Percentiles rank a stretch among this genome's conserved stretches.
phyloP scores from a whole-genome alignment of 1,140 invertebrate genomes.

The Ceratitis capitata region DNA sequence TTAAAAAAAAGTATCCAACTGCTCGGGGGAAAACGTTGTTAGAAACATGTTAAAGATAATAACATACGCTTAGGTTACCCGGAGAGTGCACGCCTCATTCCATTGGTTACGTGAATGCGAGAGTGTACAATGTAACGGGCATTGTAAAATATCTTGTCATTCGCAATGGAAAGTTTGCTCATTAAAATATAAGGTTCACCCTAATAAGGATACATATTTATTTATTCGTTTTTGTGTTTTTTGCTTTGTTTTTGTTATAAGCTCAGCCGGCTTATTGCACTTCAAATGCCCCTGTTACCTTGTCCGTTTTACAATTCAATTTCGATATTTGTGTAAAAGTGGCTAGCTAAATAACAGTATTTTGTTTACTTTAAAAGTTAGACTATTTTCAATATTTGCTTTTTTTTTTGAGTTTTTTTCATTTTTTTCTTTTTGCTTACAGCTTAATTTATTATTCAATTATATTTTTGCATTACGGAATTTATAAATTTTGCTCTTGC shows the following conservation, averaged over 20 bases:
- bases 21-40: too few relatives aligned
- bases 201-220: neutral
- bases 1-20: too few relatives aligned
- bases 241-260: neutral
- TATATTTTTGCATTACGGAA: neutral
- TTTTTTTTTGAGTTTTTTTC: neutral
- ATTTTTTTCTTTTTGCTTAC: neutral
- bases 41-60: too few relatives aligned
- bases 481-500: neutral
- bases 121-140: too few relatives aligned
- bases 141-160: too few relatives aligned
- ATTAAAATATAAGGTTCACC: neutral
- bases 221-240: neutral
- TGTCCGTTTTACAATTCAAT: neutral
- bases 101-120: too few relatives aligned
- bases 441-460: neutral
- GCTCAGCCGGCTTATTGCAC: neutral
- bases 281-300: neutral
- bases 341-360: neutral
- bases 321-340: conserved; percentile 24
- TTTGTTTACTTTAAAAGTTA: neutral
- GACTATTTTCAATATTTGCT: too few relatives aligned
- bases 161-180: too few relatives aligned
- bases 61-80: too few relatives aligned
- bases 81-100: too few relatives aligned